Percentiles rank a stretch among this genome's conserved stretches.
phyloP scores from a whole-genome alignment of 2,888 invertebrate species.

The Pyrochroa serraticornis region DNA sequence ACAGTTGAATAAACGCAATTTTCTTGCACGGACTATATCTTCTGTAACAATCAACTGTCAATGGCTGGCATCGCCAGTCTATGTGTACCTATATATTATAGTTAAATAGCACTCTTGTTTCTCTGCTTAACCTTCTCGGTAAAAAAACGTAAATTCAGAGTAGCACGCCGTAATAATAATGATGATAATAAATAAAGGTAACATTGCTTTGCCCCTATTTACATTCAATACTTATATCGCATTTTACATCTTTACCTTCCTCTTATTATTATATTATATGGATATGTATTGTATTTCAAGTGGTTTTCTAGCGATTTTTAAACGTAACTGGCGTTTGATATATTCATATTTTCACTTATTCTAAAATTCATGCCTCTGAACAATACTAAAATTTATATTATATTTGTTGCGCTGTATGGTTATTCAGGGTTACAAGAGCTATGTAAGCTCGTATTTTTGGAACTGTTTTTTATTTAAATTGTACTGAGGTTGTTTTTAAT shows the following conservation, averaged over 20 bases:
- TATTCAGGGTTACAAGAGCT: constrained; percentile 65
- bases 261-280: constrained; percentile 44
- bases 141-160: constrained; percentile 26
- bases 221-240: constrained; percentile 37
- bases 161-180: constrained; percentile 17
- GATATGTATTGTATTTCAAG: constrained; percentile 51
- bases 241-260: constrained; percentile 40
- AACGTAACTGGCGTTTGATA: constrained; percentile 27
- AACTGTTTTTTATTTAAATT: constrained; percentile 60
- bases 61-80: constrained; percentile 24
- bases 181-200: constrained; percentile 7
- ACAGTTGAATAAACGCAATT: constrained; percentile 20
- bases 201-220: constrained; percentile 33
- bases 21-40: constrained; percentile 44
- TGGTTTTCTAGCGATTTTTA: constrained; percentile 37
- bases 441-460: constrained; percentile 59
- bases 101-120: constrained; percentile 54
- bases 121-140: constrained; percentile 56
- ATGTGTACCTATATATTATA: constrained; percentile 46
- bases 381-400: constrained; percentile 24
- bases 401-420: constrained; percentile 49
- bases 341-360: constrained; percentile 31
- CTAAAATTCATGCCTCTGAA: constrained; percentile 47
- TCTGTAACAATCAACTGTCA: constrained; percentile 52
- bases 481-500: constrained; percentile 60